Base-by-base conservation (phyloP, 2,113 vertebrate genomes). In the Sapajus apella region DNA sequence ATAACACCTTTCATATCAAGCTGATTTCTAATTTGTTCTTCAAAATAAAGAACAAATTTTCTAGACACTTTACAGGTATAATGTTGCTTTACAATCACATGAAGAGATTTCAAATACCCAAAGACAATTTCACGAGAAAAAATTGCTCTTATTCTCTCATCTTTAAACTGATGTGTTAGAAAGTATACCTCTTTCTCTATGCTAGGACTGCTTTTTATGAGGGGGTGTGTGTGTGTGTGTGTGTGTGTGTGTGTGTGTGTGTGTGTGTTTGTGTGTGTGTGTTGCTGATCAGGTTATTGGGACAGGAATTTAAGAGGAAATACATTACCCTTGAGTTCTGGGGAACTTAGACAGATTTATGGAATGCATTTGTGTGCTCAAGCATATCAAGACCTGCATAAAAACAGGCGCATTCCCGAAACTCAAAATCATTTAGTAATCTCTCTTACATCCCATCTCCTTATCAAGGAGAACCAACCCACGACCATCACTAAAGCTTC, bases 381-480 rank as follows among this genome's bases (percentile, higher is more conserved):
- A 85, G 90, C 95, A 97, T 97, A 98, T 98, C 80, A 96, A 72
- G 93, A 87, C 96, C n/a, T 85, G 82, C 97, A 96, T 97, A 97
- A 96, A 98, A 86, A 43, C 43, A 70, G 85, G 25, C 2, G 14
- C 87, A 97, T 97, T 98, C 81, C 79, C 25, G 45, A 94, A 92
- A 98, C 90, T 96, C 86, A 84, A 98, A 98, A 97, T 98, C 84
- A 95, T 86, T 97, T 98, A 97, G 79, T 97, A 98, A 98, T 98
- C 84, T 98, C 91, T 77, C 45, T 96, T 97, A 98, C 86, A 95
- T 97, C 64, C 97, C 89, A 90, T 96, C 95, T 66, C 94, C 64
- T 98, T 98, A 98, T 95, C 90, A 97, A 90, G 94, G 96, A 98
- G 93, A 98, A 98, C 97, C 84, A 95, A 87, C 47, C 89, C 52